Percentiles rank a stretch among this genome's conserved stretches.
Evolutionary conservation across 2,888 invertebrate species (phyloP).

Genomic region (Epinotia brunnichana): DNA sequence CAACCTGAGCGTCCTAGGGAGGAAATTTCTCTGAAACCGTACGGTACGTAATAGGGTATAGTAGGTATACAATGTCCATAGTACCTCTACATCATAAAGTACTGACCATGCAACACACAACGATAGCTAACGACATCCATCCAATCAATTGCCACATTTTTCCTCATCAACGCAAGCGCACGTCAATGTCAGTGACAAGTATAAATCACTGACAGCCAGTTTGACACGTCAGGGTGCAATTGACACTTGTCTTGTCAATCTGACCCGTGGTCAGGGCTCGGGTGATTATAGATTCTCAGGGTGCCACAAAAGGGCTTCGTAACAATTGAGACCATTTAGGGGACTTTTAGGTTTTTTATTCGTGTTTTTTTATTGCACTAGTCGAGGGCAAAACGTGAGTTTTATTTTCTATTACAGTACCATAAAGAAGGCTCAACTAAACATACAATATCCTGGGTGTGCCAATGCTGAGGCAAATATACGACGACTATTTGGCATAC

Average conservation of each 20-base stretch:
- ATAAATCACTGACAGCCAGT: constrained; percentile 42
- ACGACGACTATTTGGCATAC: no score
- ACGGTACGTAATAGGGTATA: no score
- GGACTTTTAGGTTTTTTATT: constrained; percentile 3
- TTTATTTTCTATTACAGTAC: neutral
- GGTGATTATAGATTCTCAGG: constrained; percentile 32
- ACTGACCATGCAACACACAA: constrained; percentile 1
- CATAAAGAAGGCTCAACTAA: neutral
- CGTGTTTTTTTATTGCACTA: neutral
- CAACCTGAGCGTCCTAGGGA: no score
- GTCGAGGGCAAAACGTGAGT: neutral
- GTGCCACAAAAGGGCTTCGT: constrained; percentile 29
- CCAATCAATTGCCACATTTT: constrained; percentile 30
- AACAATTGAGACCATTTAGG: constrained; percentile 22
- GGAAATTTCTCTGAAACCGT: no score
- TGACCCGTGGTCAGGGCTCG: constrained; percentile 37
- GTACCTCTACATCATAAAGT: neutral
- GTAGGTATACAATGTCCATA: no score
- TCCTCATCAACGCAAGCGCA: constrained; percentile 30
- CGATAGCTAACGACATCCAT: constrained; percentile 14
- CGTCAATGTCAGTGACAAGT: constrained; percentile 36
- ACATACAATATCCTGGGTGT: no score
- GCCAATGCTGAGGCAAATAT: no score
- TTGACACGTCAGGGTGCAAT: constrained; percentile 40
- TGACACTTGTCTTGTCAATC: constrained; percentile 40